These are phyloP conservation scores for Rhyacichthys aspro DNA, from an alignment of 2,797 vertebrate species.

Conservation along the genomic window DNA sequence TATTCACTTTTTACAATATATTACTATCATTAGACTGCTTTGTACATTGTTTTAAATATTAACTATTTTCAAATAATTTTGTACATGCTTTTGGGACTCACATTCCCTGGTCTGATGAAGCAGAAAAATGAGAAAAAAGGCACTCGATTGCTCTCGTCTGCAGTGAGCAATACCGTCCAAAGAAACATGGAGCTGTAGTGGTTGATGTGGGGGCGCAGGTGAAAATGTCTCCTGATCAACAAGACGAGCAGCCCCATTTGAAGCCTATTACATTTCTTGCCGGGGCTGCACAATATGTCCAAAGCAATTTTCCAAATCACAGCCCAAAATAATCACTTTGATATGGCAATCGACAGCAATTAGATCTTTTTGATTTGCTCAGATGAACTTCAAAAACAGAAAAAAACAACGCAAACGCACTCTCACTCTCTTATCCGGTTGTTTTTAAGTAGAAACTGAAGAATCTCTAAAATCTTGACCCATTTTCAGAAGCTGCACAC, in stretches of 20 bases:
- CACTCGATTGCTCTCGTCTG: slow-evolving; percentile 86
- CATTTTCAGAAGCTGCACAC: slow-evolving; percentile 29
- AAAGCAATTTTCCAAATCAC: slow-evolving; percentile 65
- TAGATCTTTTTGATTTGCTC: slow-evolving; percentile 41
- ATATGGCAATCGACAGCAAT: slow-evolving; percentile 61
- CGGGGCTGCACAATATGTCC: slow-evolving; percentile 55
- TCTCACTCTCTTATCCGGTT: slow-evolving; percentile 19
- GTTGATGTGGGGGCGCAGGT: slow-evolving; percentile 48
- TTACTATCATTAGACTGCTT: slow-evolving; percentile 78
- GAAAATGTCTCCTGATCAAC: slow-evolving; percentile 40
- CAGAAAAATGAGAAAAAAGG: slow-evolving; percentile 87
- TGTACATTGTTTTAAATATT: slow-evolving; percentile 80
- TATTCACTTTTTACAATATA: slow-evolving; percentile 77
- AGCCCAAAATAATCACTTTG: slow-evolving; percentile 60
- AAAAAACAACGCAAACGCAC: slow-evolving; percentile 20
- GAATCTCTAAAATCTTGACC: slow-evolving; percentile 22
- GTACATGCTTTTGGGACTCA: slow-evolving; percentile 85
- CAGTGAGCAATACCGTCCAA: slow-evolving; percentile 82
- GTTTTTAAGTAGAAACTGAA: slow-evolving; percentile 56
- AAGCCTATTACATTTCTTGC: slow-evolving; percentile 53
- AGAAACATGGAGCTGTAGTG: slow-evolving; percentile 67
- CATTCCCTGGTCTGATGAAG: slow-evolving; percentile 80
- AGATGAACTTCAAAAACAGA: slow-evolving; percentile 23
- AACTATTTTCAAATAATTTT: slow-evolving; percentile 80
- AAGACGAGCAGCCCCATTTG: slow-evolving; percentile 39